A percentile compares a stretch with the other conserved stretches of the same genome.
Conservation (phyloP, 64 coral and sea anemone species). For the Montipora cactus region DNA sequence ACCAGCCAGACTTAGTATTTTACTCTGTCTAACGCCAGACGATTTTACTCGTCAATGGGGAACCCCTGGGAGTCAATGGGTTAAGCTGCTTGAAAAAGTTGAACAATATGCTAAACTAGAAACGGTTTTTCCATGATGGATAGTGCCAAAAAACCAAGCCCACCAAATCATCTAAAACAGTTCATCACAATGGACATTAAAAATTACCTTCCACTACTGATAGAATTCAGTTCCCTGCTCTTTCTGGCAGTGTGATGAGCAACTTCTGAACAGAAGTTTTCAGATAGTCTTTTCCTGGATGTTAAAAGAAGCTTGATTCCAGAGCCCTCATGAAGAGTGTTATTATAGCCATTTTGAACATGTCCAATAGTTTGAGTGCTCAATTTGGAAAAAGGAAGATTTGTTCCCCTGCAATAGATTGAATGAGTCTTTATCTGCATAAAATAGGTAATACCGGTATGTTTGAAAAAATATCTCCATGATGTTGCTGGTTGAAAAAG, state of each 20-base stretch:
- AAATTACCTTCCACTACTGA: constrained; percentile 31
- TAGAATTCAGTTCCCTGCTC: background rate
- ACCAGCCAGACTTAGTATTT: no score
- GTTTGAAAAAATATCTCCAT: no score
- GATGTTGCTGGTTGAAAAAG: no score
- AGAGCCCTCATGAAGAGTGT: background rate
- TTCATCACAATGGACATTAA: no score
- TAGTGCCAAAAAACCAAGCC: background rate
- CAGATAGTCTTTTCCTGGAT: constrained; percentile 6
- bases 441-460: no score
- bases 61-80: no score
- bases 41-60: no score
- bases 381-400: background rate
- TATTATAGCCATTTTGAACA: background rate
- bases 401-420: background rate
- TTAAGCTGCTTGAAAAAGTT: no score
- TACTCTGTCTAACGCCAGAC: no score
- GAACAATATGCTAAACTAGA: no score
- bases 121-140: no score
- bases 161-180: background rate
- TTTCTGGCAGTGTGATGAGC: background rate
- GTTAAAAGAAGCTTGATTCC: constrained; percentile 18
- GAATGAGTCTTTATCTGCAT: no score
- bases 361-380: background rate
- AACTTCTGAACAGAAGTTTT: background rate